Evolutionary conservation across 2,888 invertebrate species (phyloP), one percentile per base, ranked within the genome.

Genomic region (Nudaria mundana): DNA sequence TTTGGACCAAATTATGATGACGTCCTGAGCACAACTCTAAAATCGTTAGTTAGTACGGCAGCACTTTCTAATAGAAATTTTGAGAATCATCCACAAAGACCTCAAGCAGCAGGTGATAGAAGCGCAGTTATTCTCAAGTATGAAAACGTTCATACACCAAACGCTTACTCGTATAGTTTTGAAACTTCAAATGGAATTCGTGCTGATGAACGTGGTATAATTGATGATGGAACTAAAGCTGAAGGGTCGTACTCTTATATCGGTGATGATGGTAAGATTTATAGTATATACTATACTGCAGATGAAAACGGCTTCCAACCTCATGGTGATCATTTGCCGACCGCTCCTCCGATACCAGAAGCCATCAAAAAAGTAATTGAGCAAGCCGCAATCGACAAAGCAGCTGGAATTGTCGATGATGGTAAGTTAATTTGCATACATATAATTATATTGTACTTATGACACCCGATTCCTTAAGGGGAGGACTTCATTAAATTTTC

Each of bases 141-240:
- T 26, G 66, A 81, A 11, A 80, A 76, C 31, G 34, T 56, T 7
- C 55, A 72, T 6, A 71, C 68, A 30, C 77, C 81, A 12, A 75
- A 80, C 34, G 70, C 74, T 6, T 86, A 70, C 52, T 63, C 71
- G 2, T 85, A 84, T 35, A 76, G 59, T 41, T 83, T 66, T 48
- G 80, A 86, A 16, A 85, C 85, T 1, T 83, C 84, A 2, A 84
- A 87, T 49, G 82, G 81, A 7, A 82, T 86, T 33, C 80, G 81
- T 50, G 78, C 66, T 20, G 74, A 82, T 54, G 83, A 84, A 68
- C 79, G 41, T 56, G 86, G 76, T 3, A 66, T 63, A n/a, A 60
- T 76, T n/a, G 53, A 36, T 1, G 63, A 78, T 59, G 85, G 85
- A 25, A 72, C 77, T 0, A 77, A 69, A 66, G 79, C 79, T 8